Evolutionary conservation across 2,888 invertebrate genomes (phyloP).

Genomic region (Drosophila yooni): DNA sequence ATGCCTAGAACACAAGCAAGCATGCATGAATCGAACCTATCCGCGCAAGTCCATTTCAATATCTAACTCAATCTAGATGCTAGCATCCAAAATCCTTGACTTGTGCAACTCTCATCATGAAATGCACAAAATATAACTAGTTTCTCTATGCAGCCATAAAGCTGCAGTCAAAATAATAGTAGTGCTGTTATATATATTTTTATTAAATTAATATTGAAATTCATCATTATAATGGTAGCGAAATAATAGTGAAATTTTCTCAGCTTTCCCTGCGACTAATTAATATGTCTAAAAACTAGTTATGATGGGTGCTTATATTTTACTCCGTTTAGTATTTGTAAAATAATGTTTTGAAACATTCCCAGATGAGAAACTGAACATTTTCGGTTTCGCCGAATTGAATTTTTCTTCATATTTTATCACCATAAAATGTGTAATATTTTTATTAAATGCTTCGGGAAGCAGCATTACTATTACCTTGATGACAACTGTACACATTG

Average conservation of each 20-base stretch:
- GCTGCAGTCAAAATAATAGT: background rate
- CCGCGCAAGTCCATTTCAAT: background rate
- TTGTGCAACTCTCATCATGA: background rate
- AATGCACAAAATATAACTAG: background rate
- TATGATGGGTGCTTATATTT: background rate
- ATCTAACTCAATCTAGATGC: background rate
- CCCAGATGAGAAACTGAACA: background rate
- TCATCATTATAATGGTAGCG: background rate
- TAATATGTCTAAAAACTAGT: background rate
- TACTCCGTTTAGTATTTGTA: background rate
- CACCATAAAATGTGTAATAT: background rate
- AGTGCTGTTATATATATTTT: background rate
- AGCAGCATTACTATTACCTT: background rate
- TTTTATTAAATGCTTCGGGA: background rate
- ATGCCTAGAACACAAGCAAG: slow-evolving; percentile 14
- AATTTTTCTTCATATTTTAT: background rate
- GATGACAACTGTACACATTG: background rate
- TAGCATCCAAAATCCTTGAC: background rate
- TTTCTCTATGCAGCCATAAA: background rate
- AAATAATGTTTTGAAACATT: background rate
- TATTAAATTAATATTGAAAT: background rate
- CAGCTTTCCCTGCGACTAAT: too few species aligned
- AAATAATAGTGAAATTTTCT: too few species aligned
- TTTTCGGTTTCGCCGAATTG: background rate
- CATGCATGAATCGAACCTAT: background rate